Evolutionary conservation across 1,140 invertebrate species (phyloP).

Genomic region (Sycobia sp.): DNA sequence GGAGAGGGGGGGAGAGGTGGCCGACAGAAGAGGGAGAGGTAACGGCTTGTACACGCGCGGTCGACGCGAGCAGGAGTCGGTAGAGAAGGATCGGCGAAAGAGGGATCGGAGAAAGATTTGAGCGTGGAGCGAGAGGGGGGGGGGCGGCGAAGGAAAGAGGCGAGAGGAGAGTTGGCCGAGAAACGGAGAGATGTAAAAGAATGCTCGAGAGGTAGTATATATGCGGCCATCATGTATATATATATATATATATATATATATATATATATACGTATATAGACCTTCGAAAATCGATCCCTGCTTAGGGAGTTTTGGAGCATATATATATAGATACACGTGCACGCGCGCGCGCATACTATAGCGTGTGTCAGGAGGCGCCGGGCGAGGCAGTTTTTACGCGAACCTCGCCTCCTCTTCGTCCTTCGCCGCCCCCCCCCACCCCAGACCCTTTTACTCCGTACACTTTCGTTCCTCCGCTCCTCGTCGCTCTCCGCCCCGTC

Average conservation of each 20-base stretch:
- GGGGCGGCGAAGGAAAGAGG: not conserved
- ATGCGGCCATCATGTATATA: no score
- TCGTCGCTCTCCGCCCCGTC: not conserved
- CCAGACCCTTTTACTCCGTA: not conserved
- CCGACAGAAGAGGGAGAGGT: no score
- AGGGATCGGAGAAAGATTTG: no score
- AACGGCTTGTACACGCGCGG: no score
- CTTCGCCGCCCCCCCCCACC: not conserved
- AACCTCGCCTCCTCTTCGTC: not conserved
- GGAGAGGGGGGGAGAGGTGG: not conserved
- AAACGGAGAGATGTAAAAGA: slow-evolving; percentile 1
- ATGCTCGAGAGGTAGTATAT: no score
- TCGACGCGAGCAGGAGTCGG: no score
- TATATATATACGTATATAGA: no score
- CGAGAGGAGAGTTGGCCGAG: slow-evolving; percentile 4
- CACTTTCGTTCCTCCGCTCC: not conserved
- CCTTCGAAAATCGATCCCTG: slow-evolving; percentile 7
- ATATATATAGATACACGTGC: no score
- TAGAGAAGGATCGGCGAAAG: no score
- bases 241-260: no score
- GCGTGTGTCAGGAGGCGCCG: slow-evolving; percentile 5
- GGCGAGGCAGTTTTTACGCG: slow-evolving; percentile 4
- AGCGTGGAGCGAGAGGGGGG: not conserved
- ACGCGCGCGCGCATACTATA: no score
- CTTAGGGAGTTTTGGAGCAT: no score